Evolutionary conservation across 2,888 invertebrate genomes (phyloP).

Genomic region (Lottia scabra): DNA sequence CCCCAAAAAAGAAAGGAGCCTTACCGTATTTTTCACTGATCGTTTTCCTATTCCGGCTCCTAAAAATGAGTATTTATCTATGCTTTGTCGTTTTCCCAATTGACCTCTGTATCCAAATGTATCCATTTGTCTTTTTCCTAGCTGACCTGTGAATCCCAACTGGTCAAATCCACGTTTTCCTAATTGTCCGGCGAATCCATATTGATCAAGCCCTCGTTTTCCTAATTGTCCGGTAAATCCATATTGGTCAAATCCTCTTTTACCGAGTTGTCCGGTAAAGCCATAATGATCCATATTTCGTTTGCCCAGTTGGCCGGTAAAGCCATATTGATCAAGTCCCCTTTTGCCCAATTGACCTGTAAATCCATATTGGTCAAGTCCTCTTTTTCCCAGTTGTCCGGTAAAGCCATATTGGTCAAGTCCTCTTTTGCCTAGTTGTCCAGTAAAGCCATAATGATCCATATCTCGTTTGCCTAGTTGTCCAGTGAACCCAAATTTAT

Average conservation of each 20-base stretch:
- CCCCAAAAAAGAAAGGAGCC: background rate
- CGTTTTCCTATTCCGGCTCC: constrained; percentile 2
- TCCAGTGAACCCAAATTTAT: background rate
- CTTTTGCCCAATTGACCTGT: background rate
- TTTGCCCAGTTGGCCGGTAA: background rate
- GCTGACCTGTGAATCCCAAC: background rate
- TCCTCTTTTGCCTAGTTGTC: background rate
- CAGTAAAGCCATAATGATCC: background rate
- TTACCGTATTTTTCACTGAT: background rate
- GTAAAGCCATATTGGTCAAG: background rate
- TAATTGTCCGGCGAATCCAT: background rate
- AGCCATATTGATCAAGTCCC: background rate
- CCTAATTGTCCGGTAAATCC: background rate
- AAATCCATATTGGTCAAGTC: background rate
- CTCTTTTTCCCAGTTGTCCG: background rate
- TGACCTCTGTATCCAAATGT: background rate
- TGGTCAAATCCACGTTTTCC: background rate
- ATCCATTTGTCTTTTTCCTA: background rate
- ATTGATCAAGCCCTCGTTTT: background rate
- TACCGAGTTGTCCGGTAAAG: background rate
- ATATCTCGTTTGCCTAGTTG: background rate
- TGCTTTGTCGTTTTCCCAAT: background rate
- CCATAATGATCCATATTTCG: background rate
- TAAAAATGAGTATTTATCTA: background rate
- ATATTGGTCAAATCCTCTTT: background rate